These are phyloP conservation scores for Trachemys scripta DNA, from an alignment of 2,113 vertebrate genomes.

Conservation along the genomic window DNA sequence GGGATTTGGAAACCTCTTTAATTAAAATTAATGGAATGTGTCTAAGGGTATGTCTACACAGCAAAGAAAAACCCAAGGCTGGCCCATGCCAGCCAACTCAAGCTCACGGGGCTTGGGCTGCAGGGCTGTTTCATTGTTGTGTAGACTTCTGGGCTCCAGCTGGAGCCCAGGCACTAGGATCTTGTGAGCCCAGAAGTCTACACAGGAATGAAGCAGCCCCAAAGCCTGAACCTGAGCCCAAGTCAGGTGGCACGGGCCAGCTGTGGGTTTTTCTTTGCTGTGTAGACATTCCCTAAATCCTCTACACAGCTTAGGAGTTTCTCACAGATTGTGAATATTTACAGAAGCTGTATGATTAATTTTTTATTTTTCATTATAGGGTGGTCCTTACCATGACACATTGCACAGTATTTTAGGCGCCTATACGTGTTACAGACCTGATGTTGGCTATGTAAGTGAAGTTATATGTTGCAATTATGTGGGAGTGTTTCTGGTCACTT, in stretches of 20 bases:
- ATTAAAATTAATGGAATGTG: neutral
- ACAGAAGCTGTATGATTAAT: neutral
- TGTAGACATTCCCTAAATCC: too few relatives aligned
- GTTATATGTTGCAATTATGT: neutral
- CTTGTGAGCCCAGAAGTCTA: too few relatives aligned
- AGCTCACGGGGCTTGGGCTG: neutral
- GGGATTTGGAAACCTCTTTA: neutral
- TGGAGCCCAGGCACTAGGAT: too few relatives aligned
- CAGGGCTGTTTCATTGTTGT: neutral
- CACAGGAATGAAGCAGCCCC: too few relatives aligned
- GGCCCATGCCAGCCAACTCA: neutral
- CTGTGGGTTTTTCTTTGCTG: too few relatives aligned
- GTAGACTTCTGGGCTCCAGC: neutral
- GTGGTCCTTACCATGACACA: conserved; percentile 91
- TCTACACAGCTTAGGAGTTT: neutral
- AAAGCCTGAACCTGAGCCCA: too few relatives aligned
- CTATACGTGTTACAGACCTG: conserved; percentile 95
- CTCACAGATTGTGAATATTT: neutral
- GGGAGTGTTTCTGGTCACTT: neutral
- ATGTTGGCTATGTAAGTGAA: conserved; percentile 94
- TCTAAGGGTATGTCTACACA: neutral
- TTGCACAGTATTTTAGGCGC: conserved; percentile 95
- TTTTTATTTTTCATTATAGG: conserved; percentile 78
- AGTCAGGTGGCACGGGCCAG: too few relatives aligned
- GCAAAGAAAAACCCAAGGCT: neutral